Conservation (phyloP, 2,797 vertebrate species). For the Tamandua tetradactyla region DNA sequence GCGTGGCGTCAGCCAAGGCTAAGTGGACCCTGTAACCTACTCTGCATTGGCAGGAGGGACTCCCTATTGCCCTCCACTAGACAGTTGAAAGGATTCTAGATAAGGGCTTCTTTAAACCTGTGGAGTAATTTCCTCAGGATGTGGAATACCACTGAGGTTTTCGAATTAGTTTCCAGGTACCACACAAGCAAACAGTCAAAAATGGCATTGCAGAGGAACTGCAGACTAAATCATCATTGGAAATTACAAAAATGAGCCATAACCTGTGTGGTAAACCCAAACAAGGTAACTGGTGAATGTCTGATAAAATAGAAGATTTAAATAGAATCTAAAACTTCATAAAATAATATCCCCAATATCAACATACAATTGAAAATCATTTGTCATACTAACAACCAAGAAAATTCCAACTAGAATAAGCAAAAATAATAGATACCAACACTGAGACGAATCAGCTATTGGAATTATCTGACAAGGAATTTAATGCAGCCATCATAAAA, state of each 20-base stretch:
- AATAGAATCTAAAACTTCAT: background rate
- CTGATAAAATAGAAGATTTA: background rate
- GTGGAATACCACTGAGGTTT: background rate
- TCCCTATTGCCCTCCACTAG: background rate
- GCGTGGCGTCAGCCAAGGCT: background rate
- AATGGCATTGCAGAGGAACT: background rate
- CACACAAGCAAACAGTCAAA: background rate
- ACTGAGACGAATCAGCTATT: background rate
- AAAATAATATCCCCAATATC: background rate
- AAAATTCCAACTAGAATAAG: background rate
- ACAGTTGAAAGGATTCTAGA: too few species aligned
- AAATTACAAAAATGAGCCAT: background rate
- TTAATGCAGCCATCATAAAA: background rate
- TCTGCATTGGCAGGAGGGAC: background rate
- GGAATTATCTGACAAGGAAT: background rate
- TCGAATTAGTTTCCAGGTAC: background rate
- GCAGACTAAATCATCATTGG: background rate
- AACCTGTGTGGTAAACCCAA: background rate
- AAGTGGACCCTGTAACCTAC: background rate
- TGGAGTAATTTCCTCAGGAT: too few species aligned
- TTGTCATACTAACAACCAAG: background rate
- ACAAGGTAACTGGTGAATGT: background rate
- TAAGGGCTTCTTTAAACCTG: background rate
- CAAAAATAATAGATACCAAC: background rate
- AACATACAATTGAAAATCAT: slow-evolving; percentile 5